phyloP scores from a whole-genome alignment of 2,797 vertebrate species.

The Adrianichthys oophorus region DNA sequence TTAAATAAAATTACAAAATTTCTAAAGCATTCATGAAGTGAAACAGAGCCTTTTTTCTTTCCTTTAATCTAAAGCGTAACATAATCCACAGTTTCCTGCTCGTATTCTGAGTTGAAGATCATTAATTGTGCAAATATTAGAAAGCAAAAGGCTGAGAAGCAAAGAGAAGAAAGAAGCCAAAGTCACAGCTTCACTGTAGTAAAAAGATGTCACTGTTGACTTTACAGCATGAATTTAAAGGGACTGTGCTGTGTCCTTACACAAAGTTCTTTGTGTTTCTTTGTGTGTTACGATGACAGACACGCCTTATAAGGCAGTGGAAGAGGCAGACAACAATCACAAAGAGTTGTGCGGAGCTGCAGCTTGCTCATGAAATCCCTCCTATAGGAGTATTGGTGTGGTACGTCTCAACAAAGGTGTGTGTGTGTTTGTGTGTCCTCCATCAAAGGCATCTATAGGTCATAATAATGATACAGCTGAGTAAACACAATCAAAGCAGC shows the following conservation, averaged over 20 bases:
- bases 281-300: constrained; percentile 43
- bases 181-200: constrained; percentile 18
- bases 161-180: constrained; percentile 1
- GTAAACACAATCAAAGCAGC: constrained; percentile 59
- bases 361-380: constrained; percentile 23
- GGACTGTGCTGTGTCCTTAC: constrained; percentile 41
- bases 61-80: no score
- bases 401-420: not conserved
- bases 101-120: not conserved
- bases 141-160: not conserved
- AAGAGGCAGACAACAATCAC: constrained; percentile 44
- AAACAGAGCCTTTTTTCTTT: no score
- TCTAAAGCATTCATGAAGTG: no score
- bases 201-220: constrained; percentile 46
- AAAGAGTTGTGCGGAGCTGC: constrained; percentile 34
- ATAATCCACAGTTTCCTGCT: no score
- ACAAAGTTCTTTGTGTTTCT: constrained; percentile 37
- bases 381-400: constrained; percentile 17
- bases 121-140: not conserved
- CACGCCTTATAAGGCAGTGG: constrained; percentile 68
- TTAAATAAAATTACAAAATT: no score
- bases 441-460: constrained; percentile 48
- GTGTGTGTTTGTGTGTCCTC: constrained; percentile 22
- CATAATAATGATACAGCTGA: constrained; percentile 44
- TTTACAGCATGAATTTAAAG: constrained; percentile 49